A percentile compares a stretch with the other conserved stretches of the same genome.
Evolutionary conservation across 2,113 vertebrate genomes (phyloP).

Genomic region (Rana temporaria): DNA sequence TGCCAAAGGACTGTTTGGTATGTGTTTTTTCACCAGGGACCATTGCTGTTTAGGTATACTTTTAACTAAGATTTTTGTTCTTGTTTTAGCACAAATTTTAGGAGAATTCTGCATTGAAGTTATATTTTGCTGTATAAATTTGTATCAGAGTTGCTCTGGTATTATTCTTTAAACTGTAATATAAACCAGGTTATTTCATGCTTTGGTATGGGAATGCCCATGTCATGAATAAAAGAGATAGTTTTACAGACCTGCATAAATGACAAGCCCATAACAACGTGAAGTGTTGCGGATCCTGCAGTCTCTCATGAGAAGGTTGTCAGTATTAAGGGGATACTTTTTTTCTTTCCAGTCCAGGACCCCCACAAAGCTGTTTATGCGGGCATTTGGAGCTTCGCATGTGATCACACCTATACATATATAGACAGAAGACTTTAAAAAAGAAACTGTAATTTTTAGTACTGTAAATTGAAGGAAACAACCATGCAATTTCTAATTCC

Average conservation of each 20-base stretch:
- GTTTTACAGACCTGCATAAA: conserved; percentile 79
- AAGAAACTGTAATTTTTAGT: neutral
- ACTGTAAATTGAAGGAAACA: neutral
- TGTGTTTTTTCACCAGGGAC: too few relatives aligned
- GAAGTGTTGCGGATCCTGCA: conserved; percentile 85
- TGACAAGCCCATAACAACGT: conserved; percentile 78
- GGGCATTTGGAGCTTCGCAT: conserved; percentile 89
- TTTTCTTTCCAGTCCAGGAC: conserved; percentile 78
- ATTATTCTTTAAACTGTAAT: too few relatives aligned
- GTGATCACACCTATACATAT: conserved; percentile 66
- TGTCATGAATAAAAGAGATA: neutral
- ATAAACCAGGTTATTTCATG: too few relatives aligned
- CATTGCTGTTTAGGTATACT: too few relatives aligned
- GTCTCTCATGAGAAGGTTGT: conserved; percentile 84
- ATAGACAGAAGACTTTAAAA: too few relatives aligned
- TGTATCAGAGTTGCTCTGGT: too few relatives aligned
- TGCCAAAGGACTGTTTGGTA: too few relatives aligned
- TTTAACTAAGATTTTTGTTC: too few relatives aligned
- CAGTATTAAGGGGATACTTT: conserved; percentile 69
- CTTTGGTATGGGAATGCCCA: too few relatives aligned
- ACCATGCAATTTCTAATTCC: neutral
- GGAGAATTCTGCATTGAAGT: too few relatives aligned
- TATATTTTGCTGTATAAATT: too few relatives aligned
- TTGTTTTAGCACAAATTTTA: too few relatives aligned
- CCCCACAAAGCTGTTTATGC: conserved; percentile 83